Conservation (phyloP, 2,797 vertebrate genomes). For the Bufotes viridis region DNA sequence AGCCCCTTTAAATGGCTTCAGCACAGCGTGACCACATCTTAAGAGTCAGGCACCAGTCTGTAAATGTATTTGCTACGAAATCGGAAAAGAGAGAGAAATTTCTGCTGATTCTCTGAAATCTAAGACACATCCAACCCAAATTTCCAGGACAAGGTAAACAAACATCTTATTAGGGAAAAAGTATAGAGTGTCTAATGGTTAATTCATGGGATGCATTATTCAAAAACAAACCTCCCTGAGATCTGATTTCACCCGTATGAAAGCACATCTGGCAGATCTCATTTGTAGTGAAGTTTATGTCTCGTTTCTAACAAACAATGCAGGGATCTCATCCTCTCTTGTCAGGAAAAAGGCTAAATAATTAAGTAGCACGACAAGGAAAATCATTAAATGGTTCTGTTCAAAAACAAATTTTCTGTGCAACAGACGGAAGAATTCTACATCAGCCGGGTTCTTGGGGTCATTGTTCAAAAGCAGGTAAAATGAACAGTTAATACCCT, state of each 20-base stretch:
- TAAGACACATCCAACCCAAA: not conserved
- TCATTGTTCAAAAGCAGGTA: not conserved
- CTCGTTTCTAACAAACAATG: slow-evolving; percentile 45
- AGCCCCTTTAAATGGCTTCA: not conserved
- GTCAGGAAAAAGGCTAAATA: slow-evolving; percentile 53
- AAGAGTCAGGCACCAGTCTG: not conserved
- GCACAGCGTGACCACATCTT: not conserved
- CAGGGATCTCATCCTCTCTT: slow-evolving; percentile 50
- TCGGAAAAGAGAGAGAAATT: not conserved
- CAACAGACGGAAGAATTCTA: not conserved
- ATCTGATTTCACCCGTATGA: slow-evolving; percentile 40
- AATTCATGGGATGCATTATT: slow-evolving; percentile 57
- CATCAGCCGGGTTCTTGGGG: not conserved
- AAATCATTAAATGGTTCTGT: slow-evolving; percentile 27
- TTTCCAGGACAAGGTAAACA: slow-evolving; percentile 30
- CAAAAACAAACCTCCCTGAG: slow-evolving; percentile 17
- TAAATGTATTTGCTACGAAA: not conserved
- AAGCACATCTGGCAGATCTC: slow-evolving; percentile 58
- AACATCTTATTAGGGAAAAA: slow-evolving; percentile 46
- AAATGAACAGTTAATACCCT: not conserved
- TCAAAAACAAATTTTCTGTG: not conserved
- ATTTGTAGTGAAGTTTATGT: slow-evolving; percentile 48
- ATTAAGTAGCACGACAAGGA: slow-evolving; percentile 42
- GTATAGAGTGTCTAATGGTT: slow-evolving; percentile 12
- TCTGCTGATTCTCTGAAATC: slow-evolving; percentile 15